These are phyloP conservation scores for Falcunculus frontatus DNA, from an alignment of 2,113 vertebrate genomes.

Conservation along the genomic window DNA sequence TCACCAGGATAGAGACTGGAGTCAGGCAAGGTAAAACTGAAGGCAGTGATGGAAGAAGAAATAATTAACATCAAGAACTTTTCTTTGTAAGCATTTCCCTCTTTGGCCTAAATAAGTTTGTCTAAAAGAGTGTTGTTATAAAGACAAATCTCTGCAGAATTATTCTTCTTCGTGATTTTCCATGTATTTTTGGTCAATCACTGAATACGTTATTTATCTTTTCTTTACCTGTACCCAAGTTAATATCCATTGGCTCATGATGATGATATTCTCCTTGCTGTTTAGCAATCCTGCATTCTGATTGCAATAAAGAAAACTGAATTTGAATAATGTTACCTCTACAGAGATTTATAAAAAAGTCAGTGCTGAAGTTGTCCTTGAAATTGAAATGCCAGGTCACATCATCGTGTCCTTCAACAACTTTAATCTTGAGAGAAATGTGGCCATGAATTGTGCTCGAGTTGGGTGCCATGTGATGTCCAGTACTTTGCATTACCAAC, in stretches of 20 bases:
- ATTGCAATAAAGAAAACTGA: background rate
- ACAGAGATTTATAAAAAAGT: background rate
- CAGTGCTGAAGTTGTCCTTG: background rate
- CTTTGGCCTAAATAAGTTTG: background rate
- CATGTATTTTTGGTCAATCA: background rate
- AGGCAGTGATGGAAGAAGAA: background rate
- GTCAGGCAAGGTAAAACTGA: slow-evolving; percentile 85
- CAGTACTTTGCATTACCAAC: background rate
- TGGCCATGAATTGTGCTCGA: accelerated
- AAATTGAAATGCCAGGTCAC: background rate
- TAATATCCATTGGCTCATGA: background rate
- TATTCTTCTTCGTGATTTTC: background rate
- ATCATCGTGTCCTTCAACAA: background rate
- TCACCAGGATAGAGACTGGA: slow-evolving; percentile 92
- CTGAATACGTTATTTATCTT: background rate
- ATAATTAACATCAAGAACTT: background rate
- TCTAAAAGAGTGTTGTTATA: background rate
- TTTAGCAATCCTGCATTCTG: background rate
- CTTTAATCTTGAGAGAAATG: background rate
- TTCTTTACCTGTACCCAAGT: background rate
- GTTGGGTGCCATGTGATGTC: background rate
- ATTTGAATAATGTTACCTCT: background rate
- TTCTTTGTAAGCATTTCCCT: background rate
- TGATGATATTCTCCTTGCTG: background rate
- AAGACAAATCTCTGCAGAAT: background rate